Evolutionary conservation across 2,888 invertebrate genomes (phyloP), one percentile per base, ranked within the genome.

Genomic region (Oligia fasciuncula): DNA sequence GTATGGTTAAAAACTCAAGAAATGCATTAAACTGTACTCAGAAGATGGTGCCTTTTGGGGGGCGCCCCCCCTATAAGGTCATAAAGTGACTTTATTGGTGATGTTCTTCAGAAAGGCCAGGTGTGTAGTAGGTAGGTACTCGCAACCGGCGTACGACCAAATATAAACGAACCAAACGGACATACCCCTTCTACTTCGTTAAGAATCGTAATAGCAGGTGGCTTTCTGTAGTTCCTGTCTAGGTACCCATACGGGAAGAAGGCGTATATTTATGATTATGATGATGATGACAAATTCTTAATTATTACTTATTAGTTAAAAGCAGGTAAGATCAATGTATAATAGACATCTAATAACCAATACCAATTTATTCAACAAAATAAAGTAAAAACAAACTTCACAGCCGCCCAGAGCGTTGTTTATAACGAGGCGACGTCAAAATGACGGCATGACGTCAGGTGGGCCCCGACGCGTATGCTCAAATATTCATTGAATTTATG

Each of bases 401-500:
- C 23, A 43, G 19, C 35, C 29, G n/a, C 43, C 29, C 63, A 51
- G 29, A 43, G 63, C 67, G 84, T 80, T 77, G 65, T 79, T 80
- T 71, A 80, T 77, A 84, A 80, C 84, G 76, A 74, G 72, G 40
- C 49, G 80, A 81, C 84, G 90, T 90, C 91, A 87, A 80, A 80
- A 82, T 87, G 88, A 89, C 84, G 81, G 69, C 23, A 54, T 66
- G 80, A 84, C 84, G 84, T 85, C 87, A 86, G 76, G 85, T 79
- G 87, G 69, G 69, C 76, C 54, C 66, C 74, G 84, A 79, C 85
- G 80, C 68, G 46, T 72, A 63, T 74, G 72, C 75, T 85, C 80
- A 77, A 85, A 87, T 85, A 85, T 85, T 85, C 87, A 85, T 80
- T 80, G 87, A 84, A 84, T 84, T 69, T 87, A 84, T 85, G 84